Conservation (phyloP, 2,797 vertebrate species). For the Aratinga solstitialis region DNA sequence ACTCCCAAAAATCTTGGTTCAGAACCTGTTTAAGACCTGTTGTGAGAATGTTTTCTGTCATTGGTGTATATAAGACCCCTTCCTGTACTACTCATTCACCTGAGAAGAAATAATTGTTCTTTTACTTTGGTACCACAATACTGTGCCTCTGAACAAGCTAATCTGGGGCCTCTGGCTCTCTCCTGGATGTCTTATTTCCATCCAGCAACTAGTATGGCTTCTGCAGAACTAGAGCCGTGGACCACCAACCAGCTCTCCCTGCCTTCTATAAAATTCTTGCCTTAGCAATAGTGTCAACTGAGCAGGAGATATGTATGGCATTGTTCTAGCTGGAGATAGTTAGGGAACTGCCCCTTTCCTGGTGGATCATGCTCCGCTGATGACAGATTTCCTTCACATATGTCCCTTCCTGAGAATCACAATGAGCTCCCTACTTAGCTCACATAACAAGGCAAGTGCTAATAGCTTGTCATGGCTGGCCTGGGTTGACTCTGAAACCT, state of each 20-base stretch:
- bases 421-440: background rate
- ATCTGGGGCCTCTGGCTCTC: background rate
- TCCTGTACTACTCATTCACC: background rate
- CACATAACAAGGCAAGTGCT: background rate
- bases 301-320: background rate
- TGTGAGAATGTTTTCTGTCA: background rate
- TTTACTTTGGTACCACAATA: background rate
- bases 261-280: background rate
- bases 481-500: background rate
- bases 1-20: background rate
- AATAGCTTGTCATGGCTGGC: background rate
- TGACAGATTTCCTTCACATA: constrained; percentile 26
- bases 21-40: background rate
- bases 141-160: background rate
- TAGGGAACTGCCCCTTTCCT: background rate
- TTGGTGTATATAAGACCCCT: background rate
- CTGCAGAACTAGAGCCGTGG: background rate
- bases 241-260: background rate
- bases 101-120: background rate
- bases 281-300: background rate
- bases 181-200: background rate
- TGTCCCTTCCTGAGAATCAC: background rate
- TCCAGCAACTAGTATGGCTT: background rate
- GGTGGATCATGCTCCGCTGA: background rate
- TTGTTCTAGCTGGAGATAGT: background rate